phyloP scores from a whole-genome alignment of 2,113 vertebrate species.

The Excalfactoria chinensis region DNA sequence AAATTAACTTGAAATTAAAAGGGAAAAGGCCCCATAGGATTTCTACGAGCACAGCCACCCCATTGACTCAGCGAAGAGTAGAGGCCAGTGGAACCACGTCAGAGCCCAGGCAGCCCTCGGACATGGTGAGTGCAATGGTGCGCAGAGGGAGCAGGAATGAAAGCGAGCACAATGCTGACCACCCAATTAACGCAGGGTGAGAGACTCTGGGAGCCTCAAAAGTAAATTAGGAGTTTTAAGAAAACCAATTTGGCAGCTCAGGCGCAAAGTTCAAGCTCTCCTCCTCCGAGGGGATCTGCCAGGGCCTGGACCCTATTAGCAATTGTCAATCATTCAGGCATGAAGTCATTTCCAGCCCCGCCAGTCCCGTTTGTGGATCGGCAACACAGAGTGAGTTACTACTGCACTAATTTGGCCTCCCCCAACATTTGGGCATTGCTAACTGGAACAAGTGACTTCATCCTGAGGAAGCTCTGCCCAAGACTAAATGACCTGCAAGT shows the following conservation, averaged over 20 bases:
- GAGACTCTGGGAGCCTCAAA: not conserved
- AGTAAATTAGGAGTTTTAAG: conserved; percentile 60
- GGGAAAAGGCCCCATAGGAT: not conserved
- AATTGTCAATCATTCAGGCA: conserved; percentile 39
- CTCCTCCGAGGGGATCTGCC: not conserved
- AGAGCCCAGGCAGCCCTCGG: not conserved
- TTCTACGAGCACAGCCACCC: fast-evolving
- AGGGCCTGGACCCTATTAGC: conserved; percentile 53
- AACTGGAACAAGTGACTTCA: conserved; percentile 40
- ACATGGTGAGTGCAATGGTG: not conserved
- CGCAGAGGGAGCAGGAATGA: not conserved
- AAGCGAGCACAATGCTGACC: not conserved
- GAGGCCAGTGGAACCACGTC: not conserved
- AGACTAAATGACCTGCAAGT: conserved; percentile 6
- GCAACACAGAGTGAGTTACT: not conserved
- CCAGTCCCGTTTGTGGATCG: conserved; percentile 12
- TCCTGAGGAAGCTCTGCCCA: conserved; percentile 1
- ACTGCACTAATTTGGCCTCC: conserved; percentile 1
- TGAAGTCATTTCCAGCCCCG: conserved; percentile 43
- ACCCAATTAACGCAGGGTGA: conserved; percentile 33
- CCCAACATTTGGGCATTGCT: not conserved
- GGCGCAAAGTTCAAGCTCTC: conserved; percentile 44
- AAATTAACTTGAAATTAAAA: conserved; percentile 47
- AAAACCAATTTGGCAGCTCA: conserved; percentile 53
- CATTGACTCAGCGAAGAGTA: not conserved